Base-by-base conservation (phyloP, 2,113 vertebrate genomes). In the Clarias macrocephalus region DNA sequence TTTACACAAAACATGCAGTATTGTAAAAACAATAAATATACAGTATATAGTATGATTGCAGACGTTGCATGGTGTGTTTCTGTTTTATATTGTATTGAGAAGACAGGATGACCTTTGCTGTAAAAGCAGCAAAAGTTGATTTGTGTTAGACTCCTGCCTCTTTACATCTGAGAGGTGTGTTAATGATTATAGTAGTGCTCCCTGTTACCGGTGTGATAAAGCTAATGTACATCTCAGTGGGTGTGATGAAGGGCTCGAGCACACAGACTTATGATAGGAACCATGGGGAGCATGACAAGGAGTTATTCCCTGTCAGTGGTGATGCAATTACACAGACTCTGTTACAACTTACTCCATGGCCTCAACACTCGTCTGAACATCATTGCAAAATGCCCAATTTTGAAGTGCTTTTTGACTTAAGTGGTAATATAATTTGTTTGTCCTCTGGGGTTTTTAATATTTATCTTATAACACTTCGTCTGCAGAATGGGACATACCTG, bases 251-350 rank as follows among this genome's bases (percentile, higher is more conserved):
- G 16, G 18, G 18, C 68, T 30, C 1, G 25, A 59, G 66, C 13
- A 63, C 56, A 30, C 48, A 63, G 83, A 68, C 60, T 79, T 60
- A 76, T 84, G 75, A 65, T 33, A 9, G 37, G 75, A 66, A 52
- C 65, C 68, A 37, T 48, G 28, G 21, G 23, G 21, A 12, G 12
- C 11, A 19, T 9, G 33, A 76, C 28, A 1, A 30, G 52, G 42
- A 7, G 63, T 62, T 85, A 63, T 79, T 68, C 42, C n/a, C 68
- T 87, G n/a, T 9, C 25, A 0, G 33, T 37, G n/a, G 30, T 30
- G 37, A 65, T 33, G 59, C 68, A 84, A 70, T 66, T 79, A 66
- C 25, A 59, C 16, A 30, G 10, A 82, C 57, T 62, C 30, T 15
- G 33, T 56, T 79, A 48, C 48, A 9, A 60, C 21, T 66, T 62